Percentiles rank a stretch among this genome's conserved stretches.
Evolutionary conservation across 2,113 vertebrate species (phyloP).

Genomic region (Syngnathoides biaculeatus): DNA sequence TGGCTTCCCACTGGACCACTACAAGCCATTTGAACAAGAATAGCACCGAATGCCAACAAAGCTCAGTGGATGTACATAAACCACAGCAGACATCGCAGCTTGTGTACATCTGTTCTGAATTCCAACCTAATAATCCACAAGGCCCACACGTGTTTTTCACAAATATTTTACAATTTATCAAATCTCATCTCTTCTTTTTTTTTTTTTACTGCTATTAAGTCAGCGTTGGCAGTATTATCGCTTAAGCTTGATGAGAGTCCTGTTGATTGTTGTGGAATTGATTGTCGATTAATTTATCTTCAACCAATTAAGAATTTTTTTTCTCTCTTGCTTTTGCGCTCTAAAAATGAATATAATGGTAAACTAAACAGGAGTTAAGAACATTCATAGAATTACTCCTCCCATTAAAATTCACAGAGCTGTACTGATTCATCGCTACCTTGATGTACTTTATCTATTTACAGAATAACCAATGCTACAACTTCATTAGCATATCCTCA

Average conservation of each 20-base stretch:
- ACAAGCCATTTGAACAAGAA: conserved; percentile 31
- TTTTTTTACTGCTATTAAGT: conserved; percentile 37
- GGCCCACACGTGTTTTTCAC: conserved; percentile 1
- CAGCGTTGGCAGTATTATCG: neutral
- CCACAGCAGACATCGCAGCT: conserved; percentile 36
- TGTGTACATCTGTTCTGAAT: conserved; percentile 42
- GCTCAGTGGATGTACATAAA: conserved; percentile 29
- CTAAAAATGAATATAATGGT: no score
- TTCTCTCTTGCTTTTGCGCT: no score
- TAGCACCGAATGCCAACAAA: conserved; percentile 26
- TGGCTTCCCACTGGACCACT: conserved; percentile 39
- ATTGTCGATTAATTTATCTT: neutral
- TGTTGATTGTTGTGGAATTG: neutral
- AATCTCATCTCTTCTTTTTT: conserved; percentile 37
- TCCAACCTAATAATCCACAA: conserved; percentile 31
- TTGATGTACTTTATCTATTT: no score
- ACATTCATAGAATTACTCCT: no score
- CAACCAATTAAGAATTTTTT: neutral
- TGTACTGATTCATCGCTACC: no score
- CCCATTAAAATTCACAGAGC: no score
- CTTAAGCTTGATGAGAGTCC: neutral
- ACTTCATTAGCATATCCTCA: no score
- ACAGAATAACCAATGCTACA: no score
- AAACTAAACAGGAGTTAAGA: no score
- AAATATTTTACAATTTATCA: conserved; percentile 2